These are phyloP conservation scores for Lordiphosa clarofinis DNA, from an alignment of 1,140 invertebrate genomes.

Conservation along the genomic window DNA sequence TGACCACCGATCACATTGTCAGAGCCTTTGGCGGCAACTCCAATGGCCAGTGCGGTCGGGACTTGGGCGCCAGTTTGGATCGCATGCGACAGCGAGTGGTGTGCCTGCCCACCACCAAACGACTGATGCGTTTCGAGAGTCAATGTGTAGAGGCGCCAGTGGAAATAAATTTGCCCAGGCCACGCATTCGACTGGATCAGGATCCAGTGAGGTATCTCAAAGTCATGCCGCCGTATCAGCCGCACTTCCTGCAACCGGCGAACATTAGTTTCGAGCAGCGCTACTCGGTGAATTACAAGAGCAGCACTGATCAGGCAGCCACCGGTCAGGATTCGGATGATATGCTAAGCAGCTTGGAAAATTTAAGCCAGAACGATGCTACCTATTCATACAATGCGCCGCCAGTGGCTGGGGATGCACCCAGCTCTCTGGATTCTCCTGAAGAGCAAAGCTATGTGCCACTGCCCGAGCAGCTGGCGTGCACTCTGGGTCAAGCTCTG, in stretches of 20 bases:
- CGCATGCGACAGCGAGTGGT: constrained; percentile 70
- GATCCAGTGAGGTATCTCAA: constrained; percentile 75
- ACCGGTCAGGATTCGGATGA: constrained; percentile 75
- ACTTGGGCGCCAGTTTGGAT: constrained; percentile 63
- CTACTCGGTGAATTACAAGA: constrained; percentile 65
- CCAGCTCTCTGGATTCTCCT: constrained; percentile 62
- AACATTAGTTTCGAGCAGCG: constrained; percentile 63
- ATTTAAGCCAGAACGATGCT: constrained; percentile 68
- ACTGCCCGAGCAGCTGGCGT: constrained; percentile 41
- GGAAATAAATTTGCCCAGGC: constrained; percentile 73
- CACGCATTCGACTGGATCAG: constrained; percentile 63
- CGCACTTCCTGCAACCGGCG: constrained; percentile 65
- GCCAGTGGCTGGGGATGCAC: constrained; percentile 25
- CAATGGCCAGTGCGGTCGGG: constrained; percentile 80
- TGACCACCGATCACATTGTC: constrained; percentile 81
- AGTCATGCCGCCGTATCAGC: constrained; percentile 73
- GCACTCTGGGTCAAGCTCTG: constrained; percentile 11
- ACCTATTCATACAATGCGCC: constrained; percentile 59
- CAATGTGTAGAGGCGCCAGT: constrained; percentile 72
- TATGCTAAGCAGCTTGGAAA: constrained; percentile 72
- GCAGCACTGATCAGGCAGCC: constrained; percentile 58
- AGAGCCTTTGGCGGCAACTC: constrained; percentile 85
- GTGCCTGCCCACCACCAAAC: constrained; percentile 71
- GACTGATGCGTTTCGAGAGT: constrained; percentile 73
- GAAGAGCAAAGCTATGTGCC: constrained; percentile 73